These are phyloP conservation scores for Saimiri boliviensis DNA, from an alignment of 2,113 vertebrate genomes.

Conservation along the genomic window DNA sequence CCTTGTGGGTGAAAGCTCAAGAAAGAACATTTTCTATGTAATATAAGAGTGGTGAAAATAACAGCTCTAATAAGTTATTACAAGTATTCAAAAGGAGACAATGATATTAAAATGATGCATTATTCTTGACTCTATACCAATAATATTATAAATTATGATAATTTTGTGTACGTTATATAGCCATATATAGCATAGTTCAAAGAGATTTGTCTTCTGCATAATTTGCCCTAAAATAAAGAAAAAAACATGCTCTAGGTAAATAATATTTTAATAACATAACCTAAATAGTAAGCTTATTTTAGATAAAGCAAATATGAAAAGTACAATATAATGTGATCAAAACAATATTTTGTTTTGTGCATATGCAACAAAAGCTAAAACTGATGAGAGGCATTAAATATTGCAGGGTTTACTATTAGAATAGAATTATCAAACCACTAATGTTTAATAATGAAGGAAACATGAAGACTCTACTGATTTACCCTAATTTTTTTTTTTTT, in stretches of 20 bases:
- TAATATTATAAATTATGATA: not conserved
- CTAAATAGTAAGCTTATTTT: not conserved
- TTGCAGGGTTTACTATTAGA: not conserved
- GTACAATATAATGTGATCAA: not conserved
- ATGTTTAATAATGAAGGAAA: not conserved
- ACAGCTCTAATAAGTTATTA: not conserved
- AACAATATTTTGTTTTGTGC: not conserved
- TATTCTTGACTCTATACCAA: not conserved
- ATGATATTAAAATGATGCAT: not conserved
- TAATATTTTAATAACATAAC: not conserved
- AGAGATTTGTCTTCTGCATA: not conserved
- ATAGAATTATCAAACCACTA: not conserved
- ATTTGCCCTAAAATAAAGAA: not conserved
- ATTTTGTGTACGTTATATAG: not conserved
- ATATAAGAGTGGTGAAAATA: not conserved
- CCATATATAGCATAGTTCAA: not conserved
- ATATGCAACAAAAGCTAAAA: not conserved
- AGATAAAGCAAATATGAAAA: not conserved
- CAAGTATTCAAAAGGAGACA: not conserved
- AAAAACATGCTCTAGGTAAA: not conserved
- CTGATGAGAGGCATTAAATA: not conserved
- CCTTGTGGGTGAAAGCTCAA: not conserved
- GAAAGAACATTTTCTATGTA: not conserved
- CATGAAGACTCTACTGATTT: not conserved
- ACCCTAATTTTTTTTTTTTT: constrained; percentile 9